These are phyloP conservation scores for Pseudobourletiella spinata DNA, from an alignment of 1,140 invertebrate species.

Conservation along the genomic window DNA sequence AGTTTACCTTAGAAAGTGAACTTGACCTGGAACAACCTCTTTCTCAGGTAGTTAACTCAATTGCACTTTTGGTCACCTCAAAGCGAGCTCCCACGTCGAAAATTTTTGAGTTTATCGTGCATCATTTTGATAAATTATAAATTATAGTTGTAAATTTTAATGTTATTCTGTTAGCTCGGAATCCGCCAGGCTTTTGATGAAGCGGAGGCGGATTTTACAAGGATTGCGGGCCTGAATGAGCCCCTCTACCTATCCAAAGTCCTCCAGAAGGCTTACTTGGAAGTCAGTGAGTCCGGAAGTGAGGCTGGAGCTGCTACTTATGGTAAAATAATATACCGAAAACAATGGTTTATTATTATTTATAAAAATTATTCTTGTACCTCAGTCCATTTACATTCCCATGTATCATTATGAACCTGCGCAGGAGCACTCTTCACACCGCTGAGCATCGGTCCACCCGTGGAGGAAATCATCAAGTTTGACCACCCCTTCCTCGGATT, in stretches of 20 bases:
- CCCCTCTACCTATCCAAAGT: slow-evolving; percentile 9
- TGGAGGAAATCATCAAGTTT: slow-evolving; percentile 23
- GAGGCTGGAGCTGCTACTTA: slow-evolving; percentile 19
- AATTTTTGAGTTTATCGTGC: not conserved
- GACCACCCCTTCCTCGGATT: slow-evolving; percentile 29
- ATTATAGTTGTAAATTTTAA: not conserved
- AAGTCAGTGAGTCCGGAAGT: slow-evolving; percentile 10
- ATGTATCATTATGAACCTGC: too few relatives aligned
- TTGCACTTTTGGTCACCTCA: too few relatives aligned
- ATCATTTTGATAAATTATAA: not conserved
- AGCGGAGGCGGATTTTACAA: slow-evolving; percentile 14
- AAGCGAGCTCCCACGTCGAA: too few relatives aligned
- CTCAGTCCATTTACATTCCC: too few relatives aligned
- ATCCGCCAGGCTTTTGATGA: slow-evolving; percentile 10
- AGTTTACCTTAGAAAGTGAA: slow-evolving; percentile 15
- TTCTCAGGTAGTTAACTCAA: slow-evolving; percentile 6
- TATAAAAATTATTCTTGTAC: too few relatives aligned
- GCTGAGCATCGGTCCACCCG: slow-evolving; percentile 21
- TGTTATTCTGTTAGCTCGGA: slow-evolving; percentile 5
- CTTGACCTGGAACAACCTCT: slow-evolving; percentile 9
- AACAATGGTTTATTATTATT: too few relatives aligned
- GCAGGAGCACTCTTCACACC: slow-evolving; percentile 28
- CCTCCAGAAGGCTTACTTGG: slow-evolving; percentile 17
- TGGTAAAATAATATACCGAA: too few relatives aligned
- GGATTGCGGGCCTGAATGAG: slow-evolving; percentile 3